phyloP scores from a whole-genome alignment of 2,113 vertebrate species.

The Rhineura floridana region DNA sequence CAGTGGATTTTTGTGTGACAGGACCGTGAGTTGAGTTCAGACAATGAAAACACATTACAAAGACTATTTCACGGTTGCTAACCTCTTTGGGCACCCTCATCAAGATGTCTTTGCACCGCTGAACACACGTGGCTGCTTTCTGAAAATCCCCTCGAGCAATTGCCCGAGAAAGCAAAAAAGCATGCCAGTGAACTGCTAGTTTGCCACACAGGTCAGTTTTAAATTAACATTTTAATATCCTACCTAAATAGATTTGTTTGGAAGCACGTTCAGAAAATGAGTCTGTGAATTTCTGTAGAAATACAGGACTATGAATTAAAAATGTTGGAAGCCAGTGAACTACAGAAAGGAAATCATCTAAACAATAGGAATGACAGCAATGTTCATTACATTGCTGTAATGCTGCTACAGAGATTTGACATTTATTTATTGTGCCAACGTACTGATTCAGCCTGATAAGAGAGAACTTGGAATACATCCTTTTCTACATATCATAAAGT shows the following conservation, averaged over 20 bases:
- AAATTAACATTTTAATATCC: constrained; percentile 18
- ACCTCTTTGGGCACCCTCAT: constrained; percentile 87
- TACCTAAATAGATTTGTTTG: background rate
- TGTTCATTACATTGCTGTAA: constrained; percentile 51
- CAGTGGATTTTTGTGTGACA: no score
- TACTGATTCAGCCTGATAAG: constrained; percentile 93
- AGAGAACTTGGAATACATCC: constrained; percentile 86
- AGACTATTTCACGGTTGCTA: constrained; percentile 44
- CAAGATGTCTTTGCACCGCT: constrained; percentile 91
- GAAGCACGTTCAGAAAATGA: background rate
- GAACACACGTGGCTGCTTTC: constrained; percentile 75
- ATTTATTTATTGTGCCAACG: constrained; percentile 57
- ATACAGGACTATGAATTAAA: no score
- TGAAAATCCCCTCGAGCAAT: constrained; percentile 83
- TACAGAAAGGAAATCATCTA: background rate
- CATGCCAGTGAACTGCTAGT: constrained; percentile 39
- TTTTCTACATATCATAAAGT: no score
- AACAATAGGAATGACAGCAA: background rate
- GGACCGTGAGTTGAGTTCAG: no score
- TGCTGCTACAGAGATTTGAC: background rate
- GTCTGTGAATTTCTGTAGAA: background rate
- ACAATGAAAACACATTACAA: no score
- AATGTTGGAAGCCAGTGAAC: background rate
- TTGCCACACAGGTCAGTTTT: constrained; percentile 29
- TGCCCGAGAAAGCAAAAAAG: constrained; percentile 78